These are phyloP conservation scores for Epizoanthus illoricatus DNA, from an alignment of 92 coral and sea anemone genomes.

Conservation along the genomic window DNA sequence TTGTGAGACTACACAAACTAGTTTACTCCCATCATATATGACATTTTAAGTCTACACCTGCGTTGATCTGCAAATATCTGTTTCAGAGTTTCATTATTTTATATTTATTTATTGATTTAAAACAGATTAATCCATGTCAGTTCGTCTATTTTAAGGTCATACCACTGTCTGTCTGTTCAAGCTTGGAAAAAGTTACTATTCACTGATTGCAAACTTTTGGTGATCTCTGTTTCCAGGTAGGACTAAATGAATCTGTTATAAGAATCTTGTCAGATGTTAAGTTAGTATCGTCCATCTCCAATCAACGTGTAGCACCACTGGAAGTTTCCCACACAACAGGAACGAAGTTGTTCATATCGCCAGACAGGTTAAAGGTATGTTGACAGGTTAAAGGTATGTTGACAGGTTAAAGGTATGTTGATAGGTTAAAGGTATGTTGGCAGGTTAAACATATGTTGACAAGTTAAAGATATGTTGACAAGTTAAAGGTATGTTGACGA, in stretches of 20 bases:
- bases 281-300: conserved; percentile 45
- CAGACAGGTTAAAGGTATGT: conserved; percentile 48
- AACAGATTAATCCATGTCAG: too few species aligned
- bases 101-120: not conserved
- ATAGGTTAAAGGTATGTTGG: too few species aligned
- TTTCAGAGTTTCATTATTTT: not conserved
- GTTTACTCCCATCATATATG: not conserved
- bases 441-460: too few species aligned
- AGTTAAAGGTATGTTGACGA: too few species aligned
- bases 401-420: too few species aligned
- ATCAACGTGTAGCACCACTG: conserved; percentile 17
- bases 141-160: not conserved
- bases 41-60: too few species aligned
- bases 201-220: not conserved
- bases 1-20: not conserved
- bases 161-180: not conserved
- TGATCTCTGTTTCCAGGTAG: conserved; percentile 41
- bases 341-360: conserved; percentile 59
- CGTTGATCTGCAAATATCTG: too few species aligned
- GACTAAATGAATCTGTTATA: conserved; percentile 60
- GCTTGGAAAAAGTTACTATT: too few species aligned
- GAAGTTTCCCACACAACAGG: conserved; percentile 21
- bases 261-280: conserved; percentile 62
- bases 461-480: too few species aligned
- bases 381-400: conserved; percentile 45